Evolutionary conservation across 2,797 vertebrate genomes (phyloP).

Genomic region (Rhinogobio ventralis): DNA sequence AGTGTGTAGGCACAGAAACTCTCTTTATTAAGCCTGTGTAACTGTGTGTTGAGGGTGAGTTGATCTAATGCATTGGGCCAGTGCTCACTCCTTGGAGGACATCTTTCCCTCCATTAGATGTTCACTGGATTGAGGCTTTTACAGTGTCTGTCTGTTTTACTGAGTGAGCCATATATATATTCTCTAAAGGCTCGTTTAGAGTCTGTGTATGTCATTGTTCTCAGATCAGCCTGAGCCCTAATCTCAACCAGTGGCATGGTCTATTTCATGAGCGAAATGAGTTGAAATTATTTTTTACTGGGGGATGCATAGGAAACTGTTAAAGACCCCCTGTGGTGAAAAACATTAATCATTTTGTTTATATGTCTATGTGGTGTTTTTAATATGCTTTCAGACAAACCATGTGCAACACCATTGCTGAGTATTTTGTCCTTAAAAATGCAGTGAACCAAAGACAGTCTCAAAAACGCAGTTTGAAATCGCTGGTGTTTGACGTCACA

Average conservation of each 20-base stretch:
- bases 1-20: not conserved
- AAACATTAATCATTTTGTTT: too few relatives aligned
- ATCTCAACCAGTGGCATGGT: not conserved
- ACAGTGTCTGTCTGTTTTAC: constrained; percentile 29
- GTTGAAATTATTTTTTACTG: not conserved
- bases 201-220: not conserved
- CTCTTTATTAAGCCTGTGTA: not conserved
- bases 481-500: too few relatives aligned
- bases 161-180: constrained; percentile 5
- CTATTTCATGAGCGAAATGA: constrained; percentile 6
- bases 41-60: not conserved
- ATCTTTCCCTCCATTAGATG: constrained; percentile 45
- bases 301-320: not conserved
- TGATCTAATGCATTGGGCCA: constrained; percentile 42
- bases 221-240: not conserved
- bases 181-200: not conserved
- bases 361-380: too few relatives aligned
- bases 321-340: not conserved
- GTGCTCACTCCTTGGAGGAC: constrained; percentile 28
- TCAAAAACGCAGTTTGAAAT: too few relatives aligned
- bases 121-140: constrained; percentile 22
- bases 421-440: too few relatives aligned
- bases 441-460: too few relatives aligned
- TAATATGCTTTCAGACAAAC: too few relatives aligned
- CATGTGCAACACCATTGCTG: too few relatives aligned